Percentiles rank a stretch among this genome's conserved stretches.
These are phyloP conservation scores for Drosophila fulvimacula DNA, from an alignment of 2,888 invertebrate species.

Conservation along the genomic window DNA sequence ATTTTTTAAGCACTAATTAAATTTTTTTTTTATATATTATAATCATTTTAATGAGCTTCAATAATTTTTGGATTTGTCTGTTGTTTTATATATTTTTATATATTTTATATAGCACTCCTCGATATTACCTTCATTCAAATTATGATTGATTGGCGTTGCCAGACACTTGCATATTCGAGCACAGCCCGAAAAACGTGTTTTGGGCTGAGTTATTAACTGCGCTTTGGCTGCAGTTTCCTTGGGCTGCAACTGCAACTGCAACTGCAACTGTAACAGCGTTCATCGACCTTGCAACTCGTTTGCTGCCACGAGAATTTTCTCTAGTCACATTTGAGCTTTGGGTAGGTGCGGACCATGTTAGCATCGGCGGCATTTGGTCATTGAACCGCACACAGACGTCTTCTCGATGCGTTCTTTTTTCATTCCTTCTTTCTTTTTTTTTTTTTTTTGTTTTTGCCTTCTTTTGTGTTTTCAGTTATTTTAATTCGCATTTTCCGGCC, in stretches of 20 bases:
- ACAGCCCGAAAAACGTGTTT: slow-evolving; percentile 56
- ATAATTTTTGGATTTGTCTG: too few species aligned
- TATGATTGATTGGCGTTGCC: slow-evolving; percentile 14
- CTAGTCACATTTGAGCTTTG: slow-evolving; percentile 39
- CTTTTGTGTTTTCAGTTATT: slow-evolving; percentile 35
- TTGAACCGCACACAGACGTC: slow-evolving; percentile 59
- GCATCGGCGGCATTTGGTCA: slow-evolving; percentile 67
- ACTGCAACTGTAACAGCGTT: slow-evolving; percentile 64
- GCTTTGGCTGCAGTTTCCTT: slow-evolving; percentile 30
- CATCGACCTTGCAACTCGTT: slow-evolving; percentile 85
- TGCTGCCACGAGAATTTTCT: slow-evolving; percentile 52
- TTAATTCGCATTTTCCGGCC: slow-evolving; percentile 50
- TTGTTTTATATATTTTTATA: too few species aligned
- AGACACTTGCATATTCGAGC: slow-evolving; percentile 10
- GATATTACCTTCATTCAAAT: too few species aligned
- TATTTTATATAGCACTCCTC: too few species aligned
- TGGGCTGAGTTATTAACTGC: slow-evolving; percentile 40
- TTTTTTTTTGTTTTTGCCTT: slow-evolving; percentile 1
- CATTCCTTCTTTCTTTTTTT: neutral
- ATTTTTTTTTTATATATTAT: too few species aligned
- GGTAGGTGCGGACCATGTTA: slow-evolving; percentile 57
- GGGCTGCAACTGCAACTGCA: slow-evolving; percentile 29
- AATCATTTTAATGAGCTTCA: too few species aligned
- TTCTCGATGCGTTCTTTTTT: slow-evolving; percentile 22
- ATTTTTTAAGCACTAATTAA: too few species aligned